Conservation (phyloP, 2,888 invertebrate genomes). For the Labia minor region DNA sequence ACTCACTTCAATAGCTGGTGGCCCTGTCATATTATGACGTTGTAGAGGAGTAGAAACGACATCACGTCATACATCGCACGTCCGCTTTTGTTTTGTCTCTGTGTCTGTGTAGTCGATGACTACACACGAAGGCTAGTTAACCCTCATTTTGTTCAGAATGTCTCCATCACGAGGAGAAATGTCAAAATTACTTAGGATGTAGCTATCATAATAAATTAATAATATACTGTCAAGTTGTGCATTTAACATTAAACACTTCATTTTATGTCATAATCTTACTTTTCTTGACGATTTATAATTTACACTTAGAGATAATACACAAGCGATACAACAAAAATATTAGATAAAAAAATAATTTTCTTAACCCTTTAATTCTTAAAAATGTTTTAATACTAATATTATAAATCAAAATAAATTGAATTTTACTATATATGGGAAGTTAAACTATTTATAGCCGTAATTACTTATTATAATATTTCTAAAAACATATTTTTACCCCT, state of each 20-base stretch:
- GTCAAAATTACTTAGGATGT: conserved; percentile 3
- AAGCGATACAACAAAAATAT: no score
- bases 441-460: no score
- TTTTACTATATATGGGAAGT: no score
- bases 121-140: no score
- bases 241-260: neutral
- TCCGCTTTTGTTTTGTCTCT: neutral
- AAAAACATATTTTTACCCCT: no score
- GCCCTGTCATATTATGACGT: neutral
- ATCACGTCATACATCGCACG: neutral
- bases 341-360: no score
- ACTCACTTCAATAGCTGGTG: neutral
- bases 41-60: neutral
- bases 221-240: neutral
- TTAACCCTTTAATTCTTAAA: no score
- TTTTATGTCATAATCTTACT: neutral
- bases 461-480: no score
- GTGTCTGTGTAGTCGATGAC: neutral
- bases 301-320: no score
- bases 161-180: neutral
- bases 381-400: no score
- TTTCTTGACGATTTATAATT: neutral
- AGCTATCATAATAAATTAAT: conserved; percentile 13
- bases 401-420: no score
- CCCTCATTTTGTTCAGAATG: neutral